phyloP scores from a whole-genome alignment of 2,113 vertebrate genomes.

The Malurus cyaneus region DNA sequence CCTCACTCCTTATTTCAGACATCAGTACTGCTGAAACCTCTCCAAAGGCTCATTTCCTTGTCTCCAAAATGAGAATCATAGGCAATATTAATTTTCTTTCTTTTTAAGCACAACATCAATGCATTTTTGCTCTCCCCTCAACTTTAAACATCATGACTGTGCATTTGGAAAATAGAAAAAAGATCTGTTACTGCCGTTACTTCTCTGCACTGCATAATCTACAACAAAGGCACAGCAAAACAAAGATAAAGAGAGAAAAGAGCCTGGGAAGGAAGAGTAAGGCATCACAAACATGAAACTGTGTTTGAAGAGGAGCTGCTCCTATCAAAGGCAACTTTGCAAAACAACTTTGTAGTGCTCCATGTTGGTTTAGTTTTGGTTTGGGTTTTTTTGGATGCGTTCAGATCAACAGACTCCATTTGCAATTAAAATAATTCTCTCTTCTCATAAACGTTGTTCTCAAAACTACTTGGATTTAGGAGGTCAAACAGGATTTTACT shows the following conservation, averaged over 20 bases:
- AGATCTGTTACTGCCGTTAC: not conserved
- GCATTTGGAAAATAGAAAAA: not conserved
- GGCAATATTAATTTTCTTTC: not conserved
- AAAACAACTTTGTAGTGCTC: not conserved
- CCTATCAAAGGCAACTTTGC: not conserved
- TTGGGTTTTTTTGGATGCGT: not conserved
- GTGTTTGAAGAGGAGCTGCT: not conserved
- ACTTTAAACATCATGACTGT: not conserved
- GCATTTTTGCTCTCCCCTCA: not conserved
- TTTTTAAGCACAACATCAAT: not conserved
- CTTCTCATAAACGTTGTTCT: not conserved
- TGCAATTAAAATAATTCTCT: not conserved
- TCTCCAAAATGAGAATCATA: not conserved
- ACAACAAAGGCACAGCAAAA: not conserved
- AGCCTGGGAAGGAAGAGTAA: constrained; percentile 3
- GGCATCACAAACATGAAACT: not conserved
- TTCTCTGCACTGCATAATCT: not conserved
- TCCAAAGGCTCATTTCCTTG: not conserved
- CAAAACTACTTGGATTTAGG: not conserved
- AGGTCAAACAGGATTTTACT: constrained; percentile 13
- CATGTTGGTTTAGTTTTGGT: not conserved
- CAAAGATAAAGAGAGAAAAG: constrained; percentile 23
- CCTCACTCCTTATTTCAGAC: not conserved
- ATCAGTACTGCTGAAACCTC: not conserved
- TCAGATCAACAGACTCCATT: not conserved